phyloP scores from a whole-genome alignment of 2,888 invertebrate species.

The Lochmaea capreae region DNA sequence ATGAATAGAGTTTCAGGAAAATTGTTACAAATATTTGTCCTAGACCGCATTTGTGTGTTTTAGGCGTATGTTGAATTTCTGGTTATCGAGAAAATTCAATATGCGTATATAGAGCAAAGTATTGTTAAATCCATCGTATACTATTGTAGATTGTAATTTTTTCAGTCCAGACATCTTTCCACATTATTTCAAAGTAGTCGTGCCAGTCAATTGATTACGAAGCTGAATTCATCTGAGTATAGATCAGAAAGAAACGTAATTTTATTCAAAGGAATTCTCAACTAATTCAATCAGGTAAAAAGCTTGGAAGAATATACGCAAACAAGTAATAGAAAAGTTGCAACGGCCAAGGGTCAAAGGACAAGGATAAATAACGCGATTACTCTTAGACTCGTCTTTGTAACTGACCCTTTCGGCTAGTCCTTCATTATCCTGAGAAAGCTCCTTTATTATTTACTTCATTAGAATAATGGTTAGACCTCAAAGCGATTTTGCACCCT shows the following conservation, averaged over 20 bases:
- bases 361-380: constrained; percentile 52
- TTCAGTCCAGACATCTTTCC: too few relatives aligned
- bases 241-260: background rate
- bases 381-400: constrained; percentile 48
- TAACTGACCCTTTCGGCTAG: constrained; percentile 50
- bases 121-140: too few relatives aligned
- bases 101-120: too few relatives aligned
- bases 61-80: too few relatives aligned
- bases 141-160: too few relatives aligned
- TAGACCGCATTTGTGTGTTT: too few relatives aligned
- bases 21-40: background rate
- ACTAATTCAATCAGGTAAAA: constrained; percentile 43
- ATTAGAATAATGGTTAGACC: constrained; percentile 48
- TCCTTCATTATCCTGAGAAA: constrained; percentile 53
- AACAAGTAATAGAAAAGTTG: constrained; percentile 30
- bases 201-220: background rate
- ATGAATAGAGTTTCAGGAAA: background rate
- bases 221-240: background rate
- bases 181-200: too few relatives aligned
- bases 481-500: constrained; percentile 36
- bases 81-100: too few relatives aligned
- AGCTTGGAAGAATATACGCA: constrained; percentile 34
- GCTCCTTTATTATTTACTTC: constrained; percentile 50
- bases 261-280: constrained; percentile 7
- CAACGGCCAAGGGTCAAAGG: constrained; percentile 39